A percentile compares a stretch with the other conserved stretches of the same genome.
phyloP scores from a whole-genome alignment of 2,888 invertebrate species.

The Salpingus planirostris region DNA sequence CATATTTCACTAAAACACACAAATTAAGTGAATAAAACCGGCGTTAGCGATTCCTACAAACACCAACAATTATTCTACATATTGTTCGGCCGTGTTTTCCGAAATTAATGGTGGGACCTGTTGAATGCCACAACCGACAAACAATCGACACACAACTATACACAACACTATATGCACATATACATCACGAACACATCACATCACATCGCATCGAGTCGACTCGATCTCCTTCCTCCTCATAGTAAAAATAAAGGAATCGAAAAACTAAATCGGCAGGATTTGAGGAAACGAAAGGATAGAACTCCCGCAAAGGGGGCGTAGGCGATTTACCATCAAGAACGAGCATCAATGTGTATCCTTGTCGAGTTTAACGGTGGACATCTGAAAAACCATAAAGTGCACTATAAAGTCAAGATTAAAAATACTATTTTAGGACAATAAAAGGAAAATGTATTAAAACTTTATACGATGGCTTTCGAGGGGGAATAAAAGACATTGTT shows the following conservation, averaged over 20 bases:
- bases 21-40: constrained; percentile 11
- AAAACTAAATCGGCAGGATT: too few species aligned
- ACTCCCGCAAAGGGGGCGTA: too few species aligned
- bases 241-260: too few species aligned
- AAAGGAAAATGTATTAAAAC: constrained; percentile 2
- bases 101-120: constrained; percentile 14
- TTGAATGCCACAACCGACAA: constrained; percentile 7
- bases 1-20: constrained; percentile 8
- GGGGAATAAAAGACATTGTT: too few species aligned
- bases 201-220: constrained; percentile 3
- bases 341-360: constrained; percentile 9
- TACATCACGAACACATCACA: constrained; percentile 2
- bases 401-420: constrained; percentile 21
- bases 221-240: too few species aligned
- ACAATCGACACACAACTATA: neutral
- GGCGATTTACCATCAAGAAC: too few species aligned
- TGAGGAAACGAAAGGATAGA: too few species aligned
- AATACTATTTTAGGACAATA: constrained; percentile 22
- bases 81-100: constrained; percentile 8
- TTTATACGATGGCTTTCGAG: too few species aligned
- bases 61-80: constrained; percentile 8
- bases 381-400: constrained; percentile 17
- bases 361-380: constrained; percentile 18
- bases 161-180: too few species aligned
- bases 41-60: constrained; percentile 6